These are phyloP conservation scores for Callyntrura guangdongensis DNA, from an alignment of 2,888 invertebrate genomes.

Conservation along the genomic window DNA sequence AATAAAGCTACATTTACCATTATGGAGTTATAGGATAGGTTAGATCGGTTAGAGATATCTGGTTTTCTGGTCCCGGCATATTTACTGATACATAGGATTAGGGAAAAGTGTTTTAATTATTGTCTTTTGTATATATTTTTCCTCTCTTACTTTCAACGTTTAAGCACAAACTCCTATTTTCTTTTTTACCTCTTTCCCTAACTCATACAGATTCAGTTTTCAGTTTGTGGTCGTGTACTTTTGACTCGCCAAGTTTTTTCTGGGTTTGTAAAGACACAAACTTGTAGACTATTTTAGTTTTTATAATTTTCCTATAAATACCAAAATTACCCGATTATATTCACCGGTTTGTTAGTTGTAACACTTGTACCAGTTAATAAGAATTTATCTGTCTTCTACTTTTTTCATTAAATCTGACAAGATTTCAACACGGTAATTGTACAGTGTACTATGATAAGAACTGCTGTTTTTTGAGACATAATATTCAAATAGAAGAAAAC, in stretches of 20 bases:
- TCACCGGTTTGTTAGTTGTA: background rate
- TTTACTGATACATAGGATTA: background rate
- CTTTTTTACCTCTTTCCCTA: background rate
- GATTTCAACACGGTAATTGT: background rate
- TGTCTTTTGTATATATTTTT: conserved; percentile 49
- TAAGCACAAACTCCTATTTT: background rate
- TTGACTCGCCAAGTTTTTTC: background rate
- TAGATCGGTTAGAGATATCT: conserved; percentile 60
- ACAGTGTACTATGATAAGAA: background rate
- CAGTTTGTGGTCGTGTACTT: conserved; percentile 27
- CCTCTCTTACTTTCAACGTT: background rate
- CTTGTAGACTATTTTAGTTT: conserved; percentile 46
- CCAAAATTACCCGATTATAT: background rate
- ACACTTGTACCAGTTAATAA: background rate
- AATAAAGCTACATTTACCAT: conserved; percentile 57
- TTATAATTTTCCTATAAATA: background rate
- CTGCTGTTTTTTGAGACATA: too few relatives aligned
- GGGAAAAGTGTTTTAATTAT: background rate
- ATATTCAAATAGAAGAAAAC: too few relatives aligned
- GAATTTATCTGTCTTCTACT: background rate
- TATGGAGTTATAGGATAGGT: conserved; percentile 77
- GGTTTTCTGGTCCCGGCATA: conserved; percentile 16
- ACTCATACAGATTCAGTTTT: conserved; percentile 29
- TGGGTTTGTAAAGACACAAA: background rate
- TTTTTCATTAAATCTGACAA: background rate